Percentiles rank a stretch among this genome's conserved stretches.
Evolutionary conservation across 2,113 vertebrate genomes (phyloP).

Genomic region (Chionomys nivalis): DNA sequence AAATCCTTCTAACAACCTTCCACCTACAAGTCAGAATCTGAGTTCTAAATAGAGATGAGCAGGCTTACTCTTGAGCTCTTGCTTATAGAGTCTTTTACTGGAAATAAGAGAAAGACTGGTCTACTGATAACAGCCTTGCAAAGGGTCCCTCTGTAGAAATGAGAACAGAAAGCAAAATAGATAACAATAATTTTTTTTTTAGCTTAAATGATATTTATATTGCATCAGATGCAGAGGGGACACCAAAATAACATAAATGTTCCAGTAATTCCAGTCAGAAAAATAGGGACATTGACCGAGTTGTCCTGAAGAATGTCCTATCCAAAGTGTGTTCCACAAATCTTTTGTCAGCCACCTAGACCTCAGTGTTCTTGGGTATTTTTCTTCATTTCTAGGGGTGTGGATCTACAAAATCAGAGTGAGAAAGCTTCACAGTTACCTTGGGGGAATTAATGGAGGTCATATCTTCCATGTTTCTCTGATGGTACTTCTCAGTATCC

Average conservation of each 20-base stretch:
- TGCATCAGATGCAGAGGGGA: neutral
- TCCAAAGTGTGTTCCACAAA: neutral
- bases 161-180: neutral
- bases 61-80: neutral
- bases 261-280: neutral
- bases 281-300: neutral
- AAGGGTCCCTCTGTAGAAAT: neutral
- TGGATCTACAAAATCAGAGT: neutral
- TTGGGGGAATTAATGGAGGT: neutral
- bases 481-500: neutral
- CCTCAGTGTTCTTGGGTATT: neutral
- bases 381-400: neutral
- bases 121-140: neutral
- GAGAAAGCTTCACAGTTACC: neutral
- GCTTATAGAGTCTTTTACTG: neutral
- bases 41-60: neutral
- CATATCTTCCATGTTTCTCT: neutral
- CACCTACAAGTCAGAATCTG: neutral
- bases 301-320: neutral
- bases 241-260: neutral
- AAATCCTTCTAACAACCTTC: no score
- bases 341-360: neutral
- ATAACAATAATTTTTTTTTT: neutral
- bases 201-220: neutral
- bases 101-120: neutral